Conservation (phyloP, 2,888 invertebrate genomes). For the Pyrrhosoma nymphula region DNA sequence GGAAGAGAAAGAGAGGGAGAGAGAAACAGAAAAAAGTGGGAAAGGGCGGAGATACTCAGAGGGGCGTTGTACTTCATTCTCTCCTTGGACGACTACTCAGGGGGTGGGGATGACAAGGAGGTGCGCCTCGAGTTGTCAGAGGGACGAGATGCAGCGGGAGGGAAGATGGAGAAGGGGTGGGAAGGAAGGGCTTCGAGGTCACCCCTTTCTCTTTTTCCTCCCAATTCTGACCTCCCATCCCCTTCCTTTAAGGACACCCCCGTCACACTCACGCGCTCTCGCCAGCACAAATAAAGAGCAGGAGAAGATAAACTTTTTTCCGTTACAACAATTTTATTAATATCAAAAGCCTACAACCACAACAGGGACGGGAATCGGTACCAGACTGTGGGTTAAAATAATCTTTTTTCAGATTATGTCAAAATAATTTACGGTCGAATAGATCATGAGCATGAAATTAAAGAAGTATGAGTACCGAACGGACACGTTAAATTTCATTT, state of each 20-base stretch:
- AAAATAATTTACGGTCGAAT: no score
- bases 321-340: no score
- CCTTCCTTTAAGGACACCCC: background rate
- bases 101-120: background rate
- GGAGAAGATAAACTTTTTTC: background rate
- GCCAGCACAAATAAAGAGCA: background rate
- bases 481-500: no score
- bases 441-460: no score
- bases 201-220: background rate
- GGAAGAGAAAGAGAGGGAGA: background rate
- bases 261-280: background rate
- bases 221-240: background rate
- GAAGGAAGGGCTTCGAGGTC: background rate
- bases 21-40: background rate
- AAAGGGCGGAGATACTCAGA: background rate
- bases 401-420: no score
- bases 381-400: no score
- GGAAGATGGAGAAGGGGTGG: background rate
- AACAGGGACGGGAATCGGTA: no score
- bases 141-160: background rate
- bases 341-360: no score
- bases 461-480: no score
- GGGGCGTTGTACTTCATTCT: background rate
- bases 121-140: background rate
- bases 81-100: background rate